Base-by-base conservation (phyloP, 2,113 vertebrate species). In the Connochaetes taurinus region DNA sequence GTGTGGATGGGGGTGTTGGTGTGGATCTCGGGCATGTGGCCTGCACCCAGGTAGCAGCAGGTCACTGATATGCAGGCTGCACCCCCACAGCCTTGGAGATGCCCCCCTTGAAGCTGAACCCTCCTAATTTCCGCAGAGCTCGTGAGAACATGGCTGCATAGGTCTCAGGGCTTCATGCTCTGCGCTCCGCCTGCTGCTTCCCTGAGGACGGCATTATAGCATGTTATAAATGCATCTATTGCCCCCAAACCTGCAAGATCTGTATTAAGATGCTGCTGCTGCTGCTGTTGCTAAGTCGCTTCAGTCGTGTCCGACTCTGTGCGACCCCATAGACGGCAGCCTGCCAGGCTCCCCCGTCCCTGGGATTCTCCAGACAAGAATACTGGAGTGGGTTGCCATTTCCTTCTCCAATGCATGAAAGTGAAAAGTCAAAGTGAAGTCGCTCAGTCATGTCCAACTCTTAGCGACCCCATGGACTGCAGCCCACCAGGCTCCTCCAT, bases 71-170 rank as follows among this genome's bases (percentile, higher is more conserved):
- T 99, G 99, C 8, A 99, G 97, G 13, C 98, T 99, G 81, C 99
- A 98, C 62, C 99, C 98, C 98, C 90, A 99, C 99, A 0, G 99
- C 99, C 0, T 99, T 99, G 95, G 99, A 99, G 84, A 99, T 99
- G 0, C 99, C 99, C 98, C 99, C 99, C 11, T 99, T 99, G 98
- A 99, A 99, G 0, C 99, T 98, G 98, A 99, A 99, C 99, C 99
- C 99, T 50, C 45, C 45, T 80, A 33, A 29, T 4, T 16, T 80
- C 45, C 0, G 0, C 29, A 80, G 15, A 3, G 29, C 29, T 16
- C 1, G 0, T 50, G 45, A 31, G 16, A 10, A 21, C 45, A 19
- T 98, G 0, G 97, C 50, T 0, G 97, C 45, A 0, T 97, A 92
- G 3, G 98, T 98, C 91, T 91, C 67, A 1, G 86, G 31, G 47